Evolutionary conservation across 2,797 vertebrate genomes (phyloP), one percentile per base, ranked within the genome.

Genomic region (Eremophila alpestris): DNA sequence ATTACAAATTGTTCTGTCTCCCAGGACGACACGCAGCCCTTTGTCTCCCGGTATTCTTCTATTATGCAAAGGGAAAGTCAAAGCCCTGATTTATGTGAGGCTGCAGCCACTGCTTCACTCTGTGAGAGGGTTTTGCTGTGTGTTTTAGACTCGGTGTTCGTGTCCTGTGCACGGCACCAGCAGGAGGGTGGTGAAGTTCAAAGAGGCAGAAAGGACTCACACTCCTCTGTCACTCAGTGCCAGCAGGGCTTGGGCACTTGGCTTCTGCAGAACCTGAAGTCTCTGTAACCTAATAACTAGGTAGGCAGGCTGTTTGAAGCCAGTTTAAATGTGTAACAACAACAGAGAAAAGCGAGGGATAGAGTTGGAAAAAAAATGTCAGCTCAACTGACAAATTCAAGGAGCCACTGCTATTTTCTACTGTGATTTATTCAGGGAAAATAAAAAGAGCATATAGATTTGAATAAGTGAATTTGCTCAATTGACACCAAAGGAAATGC

Each of bases 11-110:
- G 16, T 14, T 23, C 70, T 55, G 70, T 51, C 86, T 60, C 51
- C 1, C 1, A 71, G 46, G 55, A 64, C 0, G 0, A 36, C 51
- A 21, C 0, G 0, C 58, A 78, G 70, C 32, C 34, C 74, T 89
- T 41, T 13, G 38, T 68, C 79, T 78, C 58, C 0, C 0, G 15
- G 24, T 20, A 11, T 27, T 90, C 27, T 40, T 62, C 46, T 62
- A 5, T 74, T 60, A 49, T 40, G 46, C 49, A 83, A 51, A 92
- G 58, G 49, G 17, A 26, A 69, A 62, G 34, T 32, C 60, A 80
- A 40, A 91, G 36, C 34, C 84, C 46, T 78, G 76, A 81, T 91
- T 91, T 90, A 90, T 90, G 70, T 9, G 69, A 69, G 23, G n/a
- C 54, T 76, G 27, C 52, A 85, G 81, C 21, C 30, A 20, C n/a